Base-by-base conservation (phyloP, 2,113 vertebrate species). In the Empidonax traillii region DNA sequence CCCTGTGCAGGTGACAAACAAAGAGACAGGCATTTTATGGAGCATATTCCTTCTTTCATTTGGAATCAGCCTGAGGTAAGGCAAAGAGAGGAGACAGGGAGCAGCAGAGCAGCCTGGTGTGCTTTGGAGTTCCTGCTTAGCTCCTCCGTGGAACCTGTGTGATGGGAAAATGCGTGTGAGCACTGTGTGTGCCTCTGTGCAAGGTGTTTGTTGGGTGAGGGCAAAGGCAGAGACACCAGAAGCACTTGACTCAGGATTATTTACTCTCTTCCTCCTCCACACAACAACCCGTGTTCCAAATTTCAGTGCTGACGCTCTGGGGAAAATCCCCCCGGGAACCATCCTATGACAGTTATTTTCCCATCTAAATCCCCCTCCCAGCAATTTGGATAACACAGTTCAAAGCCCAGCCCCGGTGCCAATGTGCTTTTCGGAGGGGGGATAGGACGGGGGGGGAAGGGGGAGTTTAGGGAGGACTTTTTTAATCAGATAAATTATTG, bases 401-500 rank as follows among this genome's bases (percentile, higher is more conserved):
- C 93, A 95, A 96, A 94, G 93, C 39, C 9, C 14, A 93, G 86
- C 82, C 46, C 8, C 9, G 55, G 39, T 25, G 18, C 91, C 84
- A 80, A 3, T 22, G 72, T 55, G 90, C 78, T 63, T 91, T 87
- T 86, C 75, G 91, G 83, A 93, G 73, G 79, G 80, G 59, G 41
- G 1, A 2, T 5, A 81, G 51, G 67, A 53, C 37, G 3, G 5
- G 84, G 0, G 0, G n/a, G 72, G 89, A 9, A 77, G 72, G 78
- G 86, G 88, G 86, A 76, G 55, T 75, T 95, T 44, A 61, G 80
- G 68, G 66, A 94, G 80, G 61, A 85, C 94, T 94, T 96, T 96
- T 91, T 96, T 92, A 96, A 95, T 96, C 95, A 92, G 95, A 93
- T 97, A 93, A 97, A 93, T 97, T 94, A 97, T 96, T 89, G 77